Percentiles rank a stretch among this genome's conserved stretches.
Evolutionary conservation across 2,113 vertebrate genomes (phyloP).

Genomic region (Steatornis caripensis): DNA sequence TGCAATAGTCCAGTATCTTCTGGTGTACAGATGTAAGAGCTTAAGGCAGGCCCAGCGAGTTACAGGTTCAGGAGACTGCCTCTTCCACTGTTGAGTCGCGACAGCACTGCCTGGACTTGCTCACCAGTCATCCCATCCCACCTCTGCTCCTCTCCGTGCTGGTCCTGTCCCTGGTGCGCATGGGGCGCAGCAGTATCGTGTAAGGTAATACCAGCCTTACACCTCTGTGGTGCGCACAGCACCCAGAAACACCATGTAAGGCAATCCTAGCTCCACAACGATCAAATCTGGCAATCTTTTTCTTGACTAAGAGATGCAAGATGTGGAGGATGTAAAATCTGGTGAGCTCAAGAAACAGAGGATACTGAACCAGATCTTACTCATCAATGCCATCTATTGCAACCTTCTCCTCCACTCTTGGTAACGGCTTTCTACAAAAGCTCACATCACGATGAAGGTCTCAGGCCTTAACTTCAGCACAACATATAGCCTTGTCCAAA

Average conservation of each 20-base stretch:
- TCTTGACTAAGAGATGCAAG: neutral
- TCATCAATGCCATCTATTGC: neutral
- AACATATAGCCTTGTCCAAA: neutral
- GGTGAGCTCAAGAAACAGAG: neutral
- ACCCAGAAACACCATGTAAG: accelerated
- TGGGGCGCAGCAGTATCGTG: accelerated
- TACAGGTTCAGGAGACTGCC: neutral
- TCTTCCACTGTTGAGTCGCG: accelerated
- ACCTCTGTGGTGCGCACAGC: neutral
- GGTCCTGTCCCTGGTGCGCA: neutral
- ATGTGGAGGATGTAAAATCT: neutral
- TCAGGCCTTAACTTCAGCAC: neutral
- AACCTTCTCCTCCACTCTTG: neutral
- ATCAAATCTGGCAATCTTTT: no score
- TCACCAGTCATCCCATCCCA: neutral
- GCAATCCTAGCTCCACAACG: neutral
- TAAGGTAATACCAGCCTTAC: neutral
- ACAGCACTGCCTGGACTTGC: neutral
- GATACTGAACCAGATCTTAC: neutral
- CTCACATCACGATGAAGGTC: neutral
- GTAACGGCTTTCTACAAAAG: neutral
- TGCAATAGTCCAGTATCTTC: neutral
- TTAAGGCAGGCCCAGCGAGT: neutral
- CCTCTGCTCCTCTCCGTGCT: neutral
- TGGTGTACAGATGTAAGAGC: neutral